A percentile compares a stretch with the other conserved stretches of the same genome.
phyloP scores from a whole-genome alignment of 2,888 invertebrate genomes.

The Rhimphoctona megacephalus region DNA sequence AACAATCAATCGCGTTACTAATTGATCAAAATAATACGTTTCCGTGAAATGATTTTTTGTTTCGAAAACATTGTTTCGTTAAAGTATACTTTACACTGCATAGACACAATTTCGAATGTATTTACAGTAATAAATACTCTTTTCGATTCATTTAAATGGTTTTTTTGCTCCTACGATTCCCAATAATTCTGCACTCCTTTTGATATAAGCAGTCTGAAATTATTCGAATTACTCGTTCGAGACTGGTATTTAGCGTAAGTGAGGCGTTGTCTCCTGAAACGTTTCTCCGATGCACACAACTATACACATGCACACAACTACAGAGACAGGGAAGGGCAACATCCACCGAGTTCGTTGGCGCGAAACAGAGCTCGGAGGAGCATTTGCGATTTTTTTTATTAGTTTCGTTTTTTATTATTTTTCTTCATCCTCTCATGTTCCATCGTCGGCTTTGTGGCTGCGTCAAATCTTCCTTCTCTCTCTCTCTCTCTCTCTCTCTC shows the following conservation, averaged over 20 bases:
- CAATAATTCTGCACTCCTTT: neutral
- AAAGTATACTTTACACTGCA: neutral
- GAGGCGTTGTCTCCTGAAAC: slow-evolving; percentile 55
- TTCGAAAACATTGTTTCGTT: neutral
- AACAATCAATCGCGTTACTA: neutral
- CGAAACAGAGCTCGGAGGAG: slow-evolving; percentile 60
- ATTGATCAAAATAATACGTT: neutral
- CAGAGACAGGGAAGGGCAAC: slow-evolving; percentile 3
- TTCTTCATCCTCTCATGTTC: slow-evolving; percentile 36
- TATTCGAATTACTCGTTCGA: slow-evolving; percentile 39
- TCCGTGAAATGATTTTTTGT: neutral
- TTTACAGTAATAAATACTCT: neutral
- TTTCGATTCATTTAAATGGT: neutral
- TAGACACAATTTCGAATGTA: neutral
- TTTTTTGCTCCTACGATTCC: too few species aligned
- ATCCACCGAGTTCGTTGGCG: slow-evolving; percentile 59
- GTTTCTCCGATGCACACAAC: slow-evolving; percentile 35
- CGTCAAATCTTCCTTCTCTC: slow-evolving; percentile 5
- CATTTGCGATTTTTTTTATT: slow-evolving; percentile 39
- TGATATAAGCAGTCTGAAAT: slow-evolving; percentile 2
- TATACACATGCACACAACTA: slow-evolving; percentile 8
- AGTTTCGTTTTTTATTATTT: slow-evolving; percentile 3
- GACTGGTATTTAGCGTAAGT: slow-evolving; percentile 32
- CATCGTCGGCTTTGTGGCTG: slow-evolving; percentile 25
- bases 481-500: slow-evolving; percentile 4